Percentiles rank a stretch among this genome's conserved stretches.
Conservation (phyloP, 2,797 vertebrate species). For the Menidia menidia region DNA sequence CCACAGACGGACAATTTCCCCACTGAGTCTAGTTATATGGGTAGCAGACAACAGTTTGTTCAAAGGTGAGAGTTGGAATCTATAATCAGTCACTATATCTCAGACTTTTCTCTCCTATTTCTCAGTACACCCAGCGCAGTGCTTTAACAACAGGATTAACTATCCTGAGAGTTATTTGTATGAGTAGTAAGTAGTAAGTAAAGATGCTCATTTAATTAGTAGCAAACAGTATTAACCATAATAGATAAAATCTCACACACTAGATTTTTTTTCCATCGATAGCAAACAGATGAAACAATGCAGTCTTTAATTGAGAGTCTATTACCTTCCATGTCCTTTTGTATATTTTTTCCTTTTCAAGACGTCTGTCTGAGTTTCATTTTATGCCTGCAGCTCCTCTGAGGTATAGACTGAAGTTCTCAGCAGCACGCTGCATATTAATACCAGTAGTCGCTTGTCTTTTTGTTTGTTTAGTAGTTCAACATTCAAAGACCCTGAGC, state of each 20-base stretch:
- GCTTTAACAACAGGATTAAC: conserved; percentile 7
- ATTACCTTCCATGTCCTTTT: too few species aligned
- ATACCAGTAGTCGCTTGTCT: background rate
- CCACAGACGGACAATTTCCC: conserved; percentile 99
- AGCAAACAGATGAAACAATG: background rate
- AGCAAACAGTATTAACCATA: conserved; percentile 18
- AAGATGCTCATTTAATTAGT: conserved; percentile 35
- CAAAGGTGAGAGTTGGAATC: conserved; percentile 97
- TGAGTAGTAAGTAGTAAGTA: conserved; percentile 3
- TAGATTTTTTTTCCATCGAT: background rate
- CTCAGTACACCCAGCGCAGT: conserved; percentile 25
- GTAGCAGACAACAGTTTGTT: conserved; percentile 99
- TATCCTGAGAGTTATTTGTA: conserved; percentile 41
- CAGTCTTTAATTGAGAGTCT: too few species aligned
- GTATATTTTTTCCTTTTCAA: conserved; percentile 1
- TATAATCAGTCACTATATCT: conserved; percentile 80
- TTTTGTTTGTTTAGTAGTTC: conserved; percentile 86
- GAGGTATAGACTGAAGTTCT: background rate
- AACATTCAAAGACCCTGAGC: conserved; percentile 98
- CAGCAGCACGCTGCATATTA: background rate
- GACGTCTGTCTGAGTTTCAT: conserved; percentile 35
- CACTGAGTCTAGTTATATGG: conserved; percentile 99
- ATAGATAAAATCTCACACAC: conserved; percentile 1
- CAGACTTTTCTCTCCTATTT: conserved; percentile 66
- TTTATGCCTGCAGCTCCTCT: conserved; percentile 13